phyloP scores from a whole-genome alignment of 2,113 vertebrate species.

The Cynopterus brachyotis region DNA sequence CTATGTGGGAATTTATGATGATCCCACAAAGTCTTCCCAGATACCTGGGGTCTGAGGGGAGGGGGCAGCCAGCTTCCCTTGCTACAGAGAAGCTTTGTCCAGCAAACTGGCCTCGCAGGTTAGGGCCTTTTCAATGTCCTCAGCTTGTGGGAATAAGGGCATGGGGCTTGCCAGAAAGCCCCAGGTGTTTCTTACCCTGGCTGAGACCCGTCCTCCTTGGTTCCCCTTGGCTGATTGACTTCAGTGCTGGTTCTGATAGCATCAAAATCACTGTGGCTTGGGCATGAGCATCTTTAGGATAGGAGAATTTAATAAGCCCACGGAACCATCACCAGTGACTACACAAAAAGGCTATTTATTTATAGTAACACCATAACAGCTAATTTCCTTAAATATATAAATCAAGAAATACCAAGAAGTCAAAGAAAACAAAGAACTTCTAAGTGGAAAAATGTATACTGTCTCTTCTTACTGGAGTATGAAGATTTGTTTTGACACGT shows the following conservation, averaged over 20 bases:
- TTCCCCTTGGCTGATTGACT: background rate
- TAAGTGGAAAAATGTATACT: background rate
- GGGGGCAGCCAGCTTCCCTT: background rate
- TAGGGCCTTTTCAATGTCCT: background rate
- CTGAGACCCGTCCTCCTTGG: background rate
- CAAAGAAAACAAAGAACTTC: constrained; percentile 33
- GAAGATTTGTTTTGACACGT: background rate
- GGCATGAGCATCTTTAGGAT: background rate
- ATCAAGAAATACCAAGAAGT: constrained; percentile 29
- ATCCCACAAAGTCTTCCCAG: background rate
- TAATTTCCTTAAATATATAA: background rate
- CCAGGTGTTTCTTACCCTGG: background rate
- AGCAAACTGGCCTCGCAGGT: background rate
- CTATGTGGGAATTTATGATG: background rate
- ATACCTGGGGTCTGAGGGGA: background rate
- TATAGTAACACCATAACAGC: background rate
- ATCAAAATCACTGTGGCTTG: background rate
- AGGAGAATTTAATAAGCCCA: background rate
- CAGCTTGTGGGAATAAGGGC: background rate
- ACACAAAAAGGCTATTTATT: background rate
- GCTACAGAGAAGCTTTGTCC: background rate
- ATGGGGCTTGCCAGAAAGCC: background rate
- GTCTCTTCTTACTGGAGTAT: background rate
- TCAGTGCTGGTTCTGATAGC: background rate
- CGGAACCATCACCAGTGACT: background rate